Percentiles rank a stretch among this genome's conserved stretches.
Evolutionary conservation across 2,113 vertebrate species (phyloP).

Genomic region (Tenrec ecaudatus): DNA sequence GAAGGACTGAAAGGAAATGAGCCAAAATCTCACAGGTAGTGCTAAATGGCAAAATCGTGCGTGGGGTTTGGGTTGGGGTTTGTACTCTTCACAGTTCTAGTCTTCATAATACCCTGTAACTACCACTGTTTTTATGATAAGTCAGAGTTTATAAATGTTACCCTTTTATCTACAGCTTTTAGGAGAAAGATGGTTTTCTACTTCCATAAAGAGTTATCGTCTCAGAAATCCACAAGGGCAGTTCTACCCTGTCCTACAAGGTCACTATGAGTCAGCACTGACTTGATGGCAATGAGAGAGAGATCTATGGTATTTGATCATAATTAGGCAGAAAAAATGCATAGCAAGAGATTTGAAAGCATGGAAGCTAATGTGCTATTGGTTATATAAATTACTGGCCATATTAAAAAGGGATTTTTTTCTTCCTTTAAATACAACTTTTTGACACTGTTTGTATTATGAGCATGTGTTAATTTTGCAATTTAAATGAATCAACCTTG

Average conservation of each 20-base stretch:
- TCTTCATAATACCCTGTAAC: constrained; percentile 1
- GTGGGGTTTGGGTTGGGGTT: no score
- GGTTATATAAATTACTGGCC: neutral
- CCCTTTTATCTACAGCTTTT: neutral
- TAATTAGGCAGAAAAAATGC: neutral
- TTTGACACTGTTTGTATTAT: neutral
- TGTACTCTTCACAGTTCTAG: neutral
- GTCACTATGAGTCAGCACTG: no score
- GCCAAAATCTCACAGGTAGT: neutral
- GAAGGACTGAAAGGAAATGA: neutral
- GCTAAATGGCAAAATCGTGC: constrained; percentile 5
- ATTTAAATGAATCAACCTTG: neutral
- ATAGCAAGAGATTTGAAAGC: neutral
- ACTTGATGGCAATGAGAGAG: no score
- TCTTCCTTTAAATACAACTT: neutral
- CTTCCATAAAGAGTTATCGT: no score
- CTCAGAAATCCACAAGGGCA: no score
- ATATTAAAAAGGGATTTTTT: neutral
- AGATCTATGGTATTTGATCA: neutral
- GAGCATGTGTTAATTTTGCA: neutral
- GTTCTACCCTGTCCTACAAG: no score
- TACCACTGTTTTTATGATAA: neutral
- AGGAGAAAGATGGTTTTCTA: no score
- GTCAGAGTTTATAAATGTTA: neutral
- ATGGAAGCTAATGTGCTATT: neutral